phyloP scores from a whole-genome alignment of 1,140 invertebrate species.

The Microplitis demolitor region DNA sequence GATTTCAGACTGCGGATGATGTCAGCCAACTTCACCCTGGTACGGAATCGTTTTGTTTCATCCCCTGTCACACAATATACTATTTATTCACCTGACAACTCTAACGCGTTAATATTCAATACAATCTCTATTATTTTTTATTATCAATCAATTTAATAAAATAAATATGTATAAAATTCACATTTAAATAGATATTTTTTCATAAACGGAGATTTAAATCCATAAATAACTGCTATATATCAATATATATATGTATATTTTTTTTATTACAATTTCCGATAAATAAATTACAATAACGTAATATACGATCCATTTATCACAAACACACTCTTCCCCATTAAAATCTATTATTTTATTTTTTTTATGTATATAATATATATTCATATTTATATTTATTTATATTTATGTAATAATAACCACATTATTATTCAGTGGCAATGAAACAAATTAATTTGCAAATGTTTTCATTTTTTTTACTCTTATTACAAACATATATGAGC shows the following conservation, averaged over 20 bases:
- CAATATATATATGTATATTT: no score
- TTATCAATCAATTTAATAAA: no score
- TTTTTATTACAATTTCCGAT: no score
- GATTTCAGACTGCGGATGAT: no score
- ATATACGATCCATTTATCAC: background rate
- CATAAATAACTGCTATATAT: no score
- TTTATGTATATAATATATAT: background rate
- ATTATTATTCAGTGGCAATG: conserved; percentile 19
- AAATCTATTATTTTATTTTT: background rate
- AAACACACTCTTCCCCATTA: background rate
- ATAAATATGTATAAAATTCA: no score
- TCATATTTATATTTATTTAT: background rate
- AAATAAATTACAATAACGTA: background rate
- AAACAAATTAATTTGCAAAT: conserved; percentile 20
- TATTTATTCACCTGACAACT: no score
- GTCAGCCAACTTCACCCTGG: no score
- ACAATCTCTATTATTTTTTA: no score
- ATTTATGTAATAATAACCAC: conserved; percentile 19
- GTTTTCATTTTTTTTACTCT: background rate
- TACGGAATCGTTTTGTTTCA: no score
- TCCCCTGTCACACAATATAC: no score
- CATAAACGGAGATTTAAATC: background rate
- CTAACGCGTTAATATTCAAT: no score
- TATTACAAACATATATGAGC: conserved; percentile 23
- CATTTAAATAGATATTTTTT: background rate